Evolutionary conservation across 2,797 vertebrate species (phyloP), one percentile per base, ranked within the genome.

Genomic region (Schizopygopsis malacanthus): DNA sequence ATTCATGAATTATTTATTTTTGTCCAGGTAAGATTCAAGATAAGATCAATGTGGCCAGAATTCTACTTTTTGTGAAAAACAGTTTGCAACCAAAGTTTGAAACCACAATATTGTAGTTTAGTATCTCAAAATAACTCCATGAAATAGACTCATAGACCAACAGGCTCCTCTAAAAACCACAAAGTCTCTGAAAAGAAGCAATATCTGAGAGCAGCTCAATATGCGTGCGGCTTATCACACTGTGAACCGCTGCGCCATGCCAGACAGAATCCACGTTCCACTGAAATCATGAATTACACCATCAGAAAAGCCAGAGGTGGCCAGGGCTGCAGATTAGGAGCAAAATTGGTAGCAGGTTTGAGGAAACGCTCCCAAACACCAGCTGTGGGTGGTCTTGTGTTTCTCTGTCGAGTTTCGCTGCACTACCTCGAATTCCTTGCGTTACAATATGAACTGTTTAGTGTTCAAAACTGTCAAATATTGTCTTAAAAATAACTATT

Each of bases 341-440:
- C 86, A 85, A 89, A 90, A 90, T 90, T 89, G 88, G 87, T 89
- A 89, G 87, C 90, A 89, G 88, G 81, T 88, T 89, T 89, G 50
- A 83, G 84, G 85, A 67, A 80, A 73, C 22, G 76, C 86, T 88
- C 81, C 81, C 70, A 85, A 90, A 84, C 83, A 77, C 85, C 71
- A 67, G 56, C 77, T 12, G 80, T 90, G 89, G 87, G 89, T 88
- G 89, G 89, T 85, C 89, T 10, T 85, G 33, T 61, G 76, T 72
- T 73, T 72, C 52, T 83, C 6, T 1, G 37, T 59, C 16, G 56
- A 81, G 76, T 83, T 83, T 67, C n/a, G 39, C 52, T 41, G 78
- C 43, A 8, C 47, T 59, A 56, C 65, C 45, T 45, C 18, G 56
- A 79, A 70, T 85, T 45, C 43, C 43, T 45, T 43, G n/a, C 61